phyloP scores from a whole-genome alignment of 2,888 invertebrate species.

The Periphyllus acericola region DNA sequence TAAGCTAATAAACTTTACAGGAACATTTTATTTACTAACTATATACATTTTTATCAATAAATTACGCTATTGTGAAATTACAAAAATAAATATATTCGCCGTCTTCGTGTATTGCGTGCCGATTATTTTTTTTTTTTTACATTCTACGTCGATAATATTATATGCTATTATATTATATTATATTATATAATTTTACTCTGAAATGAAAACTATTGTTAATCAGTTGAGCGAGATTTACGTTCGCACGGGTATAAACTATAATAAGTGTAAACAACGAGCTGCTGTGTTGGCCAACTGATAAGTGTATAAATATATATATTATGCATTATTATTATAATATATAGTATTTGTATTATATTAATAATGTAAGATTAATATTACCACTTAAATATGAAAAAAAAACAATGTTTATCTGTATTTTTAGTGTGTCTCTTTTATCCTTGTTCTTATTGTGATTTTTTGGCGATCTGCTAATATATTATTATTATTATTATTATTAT shows the following conservation, averaged over 20 bases:
- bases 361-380: slow-evolving; percentile 25
- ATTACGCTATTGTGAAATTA: slow-evolving; percentile 15
- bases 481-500: slow-evolving; percentile 21
- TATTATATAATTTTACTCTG: background rate
- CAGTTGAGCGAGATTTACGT: background rate
- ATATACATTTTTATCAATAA: slow-evolving; percentile 40
- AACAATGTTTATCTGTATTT: slow-evolving; percentile 35
- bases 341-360: background rate
- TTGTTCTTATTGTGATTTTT: slow-evolving; percentile 50
- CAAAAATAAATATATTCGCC: background rate
- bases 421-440: slow-evolving; percentile 20
- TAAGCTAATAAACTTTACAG: slow-evolving; percentile 54
- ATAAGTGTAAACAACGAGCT: background rate
- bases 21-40: slow-evolving; percentile 48
- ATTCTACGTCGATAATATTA: background rate
- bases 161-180: background rate
- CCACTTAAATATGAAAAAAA: background rate
- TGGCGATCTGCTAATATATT: slow-evolving; percentile 24
- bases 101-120: background rate
- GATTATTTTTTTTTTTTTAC: slow-evolving; percentile 27
- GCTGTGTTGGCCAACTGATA: background rate
- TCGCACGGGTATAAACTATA: background rate
- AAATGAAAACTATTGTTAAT: background rate
- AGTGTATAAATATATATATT: background rate
- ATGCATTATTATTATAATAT: background rate